A percentile compares a stretch with the other conserved stretches of the same genome.
These are phyloP conservation scores for Odontophorus gujanensis DNA, from an alignment of 2,113 vertebrate genomes.

Conservation along the genomic window DNA sequence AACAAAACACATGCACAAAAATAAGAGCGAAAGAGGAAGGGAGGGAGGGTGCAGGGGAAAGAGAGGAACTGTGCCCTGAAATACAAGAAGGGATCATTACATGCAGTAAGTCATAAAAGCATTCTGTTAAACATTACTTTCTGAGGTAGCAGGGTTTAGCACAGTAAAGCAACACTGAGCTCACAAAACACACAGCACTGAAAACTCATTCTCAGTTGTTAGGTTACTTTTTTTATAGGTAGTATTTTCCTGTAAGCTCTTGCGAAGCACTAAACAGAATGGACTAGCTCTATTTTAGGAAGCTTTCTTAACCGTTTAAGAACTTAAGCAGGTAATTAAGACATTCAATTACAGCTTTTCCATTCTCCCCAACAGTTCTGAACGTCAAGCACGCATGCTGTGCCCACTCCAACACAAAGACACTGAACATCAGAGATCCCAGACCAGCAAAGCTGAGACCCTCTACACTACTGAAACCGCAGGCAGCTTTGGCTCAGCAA, in stretches of 20 bases:
- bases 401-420: fast-evolving
- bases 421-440: background rate
- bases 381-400: background rate
- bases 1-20: background rate
- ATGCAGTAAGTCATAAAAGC: slow-evolving; percentile 17
- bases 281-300: background rate
- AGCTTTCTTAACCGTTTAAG: slow-evolving; percentile 5
- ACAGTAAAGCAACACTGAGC: background rate
- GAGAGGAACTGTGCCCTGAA: background rate
- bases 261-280: background rate
- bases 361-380: slow-evolving; percentile 16
- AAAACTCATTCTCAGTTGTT: background rate
- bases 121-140: slow-evolving; percentile 51
- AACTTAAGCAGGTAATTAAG: slow-evolving; percentile 33
- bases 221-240: background rate
- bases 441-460: background rate
- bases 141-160: background rate
- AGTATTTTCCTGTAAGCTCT: background rate
- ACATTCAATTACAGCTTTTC: slow-evolving; percentile 26
- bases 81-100: background rate
- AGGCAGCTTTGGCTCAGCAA: background rate
- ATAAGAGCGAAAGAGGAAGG: background rate
- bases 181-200: background rate
- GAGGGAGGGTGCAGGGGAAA: background rate
- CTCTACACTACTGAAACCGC: fast-evolving